phyloP scores from a whole-genome alignment of 2,113 vertebrate species.

The Rhinopithecus roxellana region DNA sequence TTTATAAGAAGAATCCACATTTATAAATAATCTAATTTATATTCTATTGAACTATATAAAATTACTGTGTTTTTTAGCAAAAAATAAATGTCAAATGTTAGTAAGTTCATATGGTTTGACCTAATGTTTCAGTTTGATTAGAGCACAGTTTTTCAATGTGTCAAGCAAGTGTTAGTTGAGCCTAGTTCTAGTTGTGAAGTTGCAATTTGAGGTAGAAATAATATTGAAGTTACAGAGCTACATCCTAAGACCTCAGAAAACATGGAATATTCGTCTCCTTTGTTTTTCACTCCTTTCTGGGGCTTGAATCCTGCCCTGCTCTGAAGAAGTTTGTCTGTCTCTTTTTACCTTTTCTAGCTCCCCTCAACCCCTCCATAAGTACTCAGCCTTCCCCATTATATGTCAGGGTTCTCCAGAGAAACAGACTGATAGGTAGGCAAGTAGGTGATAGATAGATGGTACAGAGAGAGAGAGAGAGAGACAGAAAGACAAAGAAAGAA shows the following conservation, averaged over 20 bases:
- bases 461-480: neutral
- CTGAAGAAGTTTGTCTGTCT: neutral
- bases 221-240: neutral
- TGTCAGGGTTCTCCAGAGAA: neutral
- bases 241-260: neutral
- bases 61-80: neutral
- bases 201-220: neutral
- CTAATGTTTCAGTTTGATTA: neutral
- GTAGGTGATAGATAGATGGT: neutral
- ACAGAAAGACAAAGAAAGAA: no score
- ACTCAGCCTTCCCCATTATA: neutral
- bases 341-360: neutral
- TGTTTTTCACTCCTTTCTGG: neutral
- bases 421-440: neutral
- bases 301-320: neutral
- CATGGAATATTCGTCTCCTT: neutral
- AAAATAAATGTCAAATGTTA: neutral
- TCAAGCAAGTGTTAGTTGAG: neutral
- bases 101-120: neutral
- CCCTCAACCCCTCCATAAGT: neutral
- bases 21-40: neutral
- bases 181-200: neutral
- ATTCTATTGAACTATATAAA: neutral
- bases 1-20: neutral
- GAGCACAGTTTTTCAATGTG: neutral